phyloP scores from a whole-genome alignment of 2,113 vertebrate species.

The Peromyscus californicus region DNA sequence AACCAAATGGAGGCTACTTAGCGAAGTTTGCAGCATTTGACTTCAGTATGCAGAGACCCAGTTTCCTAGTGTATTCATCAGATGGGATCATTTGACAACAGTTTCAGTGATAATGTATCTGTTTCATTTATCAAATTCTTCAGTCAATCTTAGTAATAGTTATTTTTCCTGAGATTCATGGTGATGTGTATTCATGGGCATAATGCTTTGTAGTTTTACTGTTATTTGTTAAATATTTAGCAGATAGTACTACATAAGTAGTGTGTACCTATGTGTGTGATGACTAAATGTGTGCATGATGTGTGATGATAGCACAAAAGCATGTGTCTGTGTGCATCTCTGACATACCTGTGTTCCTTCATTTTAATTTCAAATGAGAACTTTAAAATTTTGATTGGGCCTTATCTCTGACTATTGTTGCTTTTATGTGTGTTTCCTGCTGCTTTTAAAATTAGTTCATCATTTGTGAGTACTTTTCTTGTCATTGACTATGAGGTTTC shows the following conservation, averaged over 20 bases:
- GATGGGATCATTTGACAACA: not conserved
- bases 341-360: not conserved
- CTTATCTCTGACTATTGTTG: not conserved
- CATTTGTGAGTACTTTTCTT: not conserved
- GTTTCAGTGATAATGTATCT: not conserved
- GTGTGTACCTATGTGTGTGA: accelerated
- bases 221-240: constrained; percentile 6
- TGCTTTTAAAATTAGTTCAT: not conserved
- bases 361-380: constrained; percentile 30
- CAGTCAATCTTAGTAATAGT: not conserved
- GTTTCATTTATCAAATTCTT: not conserved
- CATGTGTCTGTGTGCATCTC: not conserved
- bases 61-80: not conserved
- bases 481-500: not conserved
- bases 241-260: not conserved
- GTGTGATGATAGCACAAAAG: not conserved
- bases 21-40: not conserved
- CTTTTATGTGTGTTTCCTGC: not conserved
- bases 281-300: not conserved
- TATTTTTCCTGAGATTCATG: not conserved
- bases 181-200: not conserved
- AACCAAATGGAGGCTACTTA: not conserved
- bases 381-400: not conserved
- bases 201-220: not conserved
- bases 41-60: not conserved